These are phyloP conservation scores for Nesoenas mayeri DNA, from an alignment of 2,113 vertebrate genomes.

Conservation along the genomic window DNA sequence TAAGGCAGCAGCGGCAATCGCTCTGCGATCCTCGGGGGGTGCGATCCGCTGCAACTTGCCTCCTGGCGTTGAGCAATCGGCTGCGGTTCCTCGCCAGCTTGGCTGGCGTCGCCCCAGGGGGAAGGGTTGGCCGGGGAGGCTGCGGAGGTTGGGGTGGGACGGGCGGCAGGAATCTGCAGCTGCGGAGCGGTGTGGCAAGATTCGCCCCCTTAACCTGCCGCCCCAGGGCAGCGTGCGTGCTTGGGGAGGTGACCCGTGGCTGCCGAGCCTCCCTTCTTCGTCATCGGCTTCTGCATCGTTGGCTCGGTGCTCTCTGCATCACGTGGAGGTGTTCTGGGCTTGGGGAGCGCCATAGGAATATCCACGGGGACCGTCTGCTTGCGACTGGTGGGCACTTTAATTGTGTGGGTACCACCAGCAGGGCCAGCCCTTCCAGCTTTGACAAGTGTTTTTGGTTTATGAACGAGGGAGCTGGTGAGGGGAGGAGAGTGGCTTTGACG, in stretches of 20 bases:
- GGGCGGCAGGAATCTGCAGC: conserved; percentile 48
- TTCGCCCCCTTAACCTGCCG: not conserved
- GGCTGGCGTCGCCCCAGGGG: conserved; percentile 36
- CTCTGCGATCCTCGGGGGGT: not conserved
- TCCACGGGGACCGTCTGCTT: not conserved
- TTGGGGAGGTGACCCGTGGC: not conserved
- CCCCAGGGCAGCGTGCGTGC: not conserved
- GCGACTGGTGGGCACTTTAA: rapidly evolving
- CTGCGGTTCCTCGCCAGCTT: not conserved
- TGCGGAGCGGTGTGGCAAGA: not conserved
- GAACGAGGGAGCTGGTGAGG: not conserved
- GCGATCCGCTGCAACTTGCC: not conserved
- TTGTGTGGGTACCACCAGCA: rapidly evolving
- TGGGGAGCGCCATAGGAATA: not conserved
- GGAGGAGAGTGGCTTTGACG: not conserved
- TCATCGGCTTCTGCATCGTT: not conserved
- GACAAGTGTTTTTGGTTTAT: not conserved
- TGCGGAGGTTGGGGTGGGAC: conserved; percentile 15
- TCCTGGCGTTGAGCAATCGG: conserved; percentile 20
- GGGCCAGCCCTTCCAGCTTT: not conserved
- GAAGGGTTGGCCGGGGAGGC: conserved; percentile 16
- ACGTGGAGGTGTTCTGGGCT: not conserved
- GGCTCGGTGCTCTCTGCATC: not conserved
- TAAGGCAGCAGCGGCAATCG: not conserved
- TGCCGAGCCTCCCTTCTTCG: too few relatives aligned